Conservation (phyloP, 2,888 invertebrate genomes). For the Punctoribates punctum region DNA sequence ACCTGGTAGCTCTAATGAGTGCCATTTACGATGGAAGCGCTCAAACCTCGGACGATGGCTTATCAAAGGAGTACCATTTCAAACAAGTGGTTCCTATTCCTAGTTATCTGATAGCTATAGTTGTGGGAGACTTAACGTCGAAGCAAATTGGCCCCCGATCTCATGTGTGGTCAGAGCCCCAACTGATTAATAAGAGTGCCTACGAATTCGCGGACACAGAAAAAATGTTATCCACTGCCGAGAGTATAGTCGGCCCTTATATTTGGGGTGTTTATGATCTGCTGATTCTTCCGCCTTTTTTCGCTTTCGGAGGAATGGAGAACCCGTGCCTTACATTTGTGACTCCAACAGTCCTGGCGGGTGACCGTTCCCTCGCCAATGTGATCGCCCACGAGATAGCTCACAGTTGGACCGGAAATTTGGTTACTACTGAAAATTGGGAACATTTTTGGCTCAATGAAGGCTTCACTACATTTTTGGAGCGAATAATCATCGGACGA, state of each 20-base stretch:
- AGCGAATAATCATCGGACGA: conserved; percentile 74
- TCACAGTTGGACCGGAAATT: conserved; percentile 92
- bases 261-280: conserved; percentile 81
- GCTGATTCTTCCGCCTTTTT: conserved; percentile 83
- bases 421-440: conserved; percentile 86
- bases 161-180: conserved; percentile 84
- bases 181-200: conserved; percentile 73
- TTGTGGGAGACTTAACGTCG: conserved; percentile 71
- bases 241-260: conserved; percentile 79
- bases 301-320: conserved; percentile 96
- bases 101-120: conserved; percentile 82
- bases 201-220: conserved; percentile 87
- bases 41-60: conserved; percentile 53
- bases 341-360: conserved; percentile 86
- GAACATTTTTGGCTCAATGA: conserved; percentile 98
- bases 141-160: conserved; percentile 73
- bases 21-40: conserved; percentile 64
- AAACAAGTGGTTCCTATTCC: conserved; percentile 70
- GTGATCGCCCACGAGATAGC: conserved; percentile 94
- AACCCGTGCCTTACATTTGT: conserved; percentile 94
- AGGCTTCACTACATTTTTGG: conserved; percentile 87
- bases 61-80: conserved; percentile 61
- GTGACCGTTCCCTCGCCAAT: conserved; percentile 80
- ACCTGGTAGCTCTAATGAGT: conserved; percentile 81
- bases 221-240: conserved; percentile 73